phyloP scores from a whole-genome alignment of 2,797 vertebrate species.

The Tangara arthus region DNA sequence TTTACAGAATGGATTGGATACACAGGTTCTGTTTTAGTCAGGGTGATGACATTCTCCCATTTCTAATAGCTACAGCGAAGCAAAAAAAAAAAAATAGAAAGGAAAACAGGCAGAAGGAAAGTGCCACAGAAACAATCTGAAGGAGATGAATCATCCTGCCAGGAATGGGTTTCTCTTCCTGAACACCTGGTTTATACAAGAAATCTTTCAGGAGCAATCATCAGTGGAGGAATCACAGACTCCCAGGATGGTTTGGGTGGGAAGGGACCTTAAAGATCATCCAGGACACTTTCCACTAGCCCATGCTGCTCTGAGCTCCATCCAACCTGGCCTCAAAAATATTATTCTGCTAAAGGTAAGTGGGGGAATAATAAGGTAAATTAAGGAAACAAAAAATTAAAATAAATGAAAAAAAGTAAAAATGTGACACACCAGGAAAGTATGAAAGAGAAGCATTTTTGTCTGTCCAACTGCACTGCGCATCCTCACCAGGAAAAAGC shows the following conservation, averaged over 20 bases:
- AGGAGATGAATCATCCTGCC: not conserved
- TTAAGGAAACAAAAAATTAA: not conserved
- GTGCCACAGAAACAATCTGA: not conserved
- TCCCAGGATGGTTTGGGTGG: not conserved
- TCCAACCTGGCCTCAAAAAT: not conserved
- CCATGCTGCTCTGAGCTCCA: not conserved
- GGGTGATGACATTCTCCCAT: not conserved
- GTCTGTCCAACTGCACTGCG: not conserved
- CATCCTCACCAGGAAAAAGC: rapidly evolving
- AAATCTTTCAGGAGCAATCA: not conserved
- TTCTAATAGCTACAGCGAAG: not conserved
- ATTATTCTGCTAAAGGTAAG: not conserved
- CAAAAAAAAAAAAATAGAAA: not conserved
- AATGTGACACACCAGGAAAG: not conserved
- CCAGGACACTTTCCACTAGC: not conserved
- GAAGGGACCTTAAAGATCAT: not conserved
- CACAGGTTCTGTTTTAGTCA: not conserved
- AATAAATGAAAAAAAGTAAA: not conserved
- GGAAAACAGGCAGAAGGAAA: not conserved
- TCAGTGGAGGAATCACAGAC: not conserved
- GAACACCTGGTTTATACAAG: not conserved
- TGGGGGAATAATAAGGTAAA: not conserved
- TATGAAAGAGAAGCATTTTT: not conserved
- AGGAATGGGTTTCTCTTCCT: not conserved
- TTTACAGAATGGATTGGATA: not conserved